Evolutionary conservation across 2,888 invertebrate species (phyloP).

Genomic region (Perizoma affinitatum): DNA sequence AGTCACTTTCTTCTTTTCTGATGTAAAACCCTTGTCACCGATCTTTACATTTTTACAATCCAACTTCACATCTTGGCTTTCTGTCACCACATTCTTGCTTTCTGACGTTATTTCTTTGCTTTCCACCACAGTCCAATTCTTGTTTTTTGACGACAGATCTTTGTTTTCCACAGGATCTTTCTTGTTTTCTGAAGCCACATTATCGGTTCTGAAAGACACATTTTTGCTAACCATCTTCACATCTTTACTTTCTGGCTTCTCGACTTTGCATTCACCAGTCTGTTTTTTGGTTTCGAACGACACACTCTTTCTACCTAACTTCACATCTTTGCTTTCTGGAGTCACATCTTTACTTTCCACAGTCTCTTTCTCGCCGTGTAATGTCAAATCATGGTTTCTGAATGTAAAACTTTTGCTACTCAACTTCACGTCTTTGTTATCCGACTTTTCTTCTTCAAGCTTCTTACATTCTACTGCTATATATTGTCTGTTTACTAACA

Average conservation of each 20-base stretch:
- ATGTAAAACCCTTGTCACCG: too few species aligned
- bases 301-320: background rate
- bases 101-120: background rate
- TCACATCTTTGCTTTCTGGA: background rate
- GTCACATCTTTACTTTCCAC: background rate
- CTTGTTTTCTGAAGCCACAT: background rate
- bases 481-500: background rate
- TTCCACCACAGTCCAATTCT: background rate
- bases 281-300: background rate
- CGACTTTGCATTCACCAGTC: constrained; percentile 1
- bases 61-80: background rate
- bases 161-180: background rate
- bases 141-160: constrained; percentile 1
- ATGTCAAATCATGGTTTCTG: background rate
- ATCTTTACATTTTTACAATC: background rate
- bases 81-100: background rate
- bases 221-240: background rate
- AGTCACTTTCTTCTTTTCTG: background rate
- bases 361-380: background rate
- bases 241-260: background rate
- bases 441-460: constrained; percentile 8
- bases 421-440: background rate
- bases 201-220: background rate
- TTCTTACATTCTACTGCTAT: background rate
- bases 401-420: background rate